These are phyloP conservation scores for Sternotherus odoratus DNA, from an alignment of 2,797 vertebrate species.

Conservation along the genomic window DNA sequence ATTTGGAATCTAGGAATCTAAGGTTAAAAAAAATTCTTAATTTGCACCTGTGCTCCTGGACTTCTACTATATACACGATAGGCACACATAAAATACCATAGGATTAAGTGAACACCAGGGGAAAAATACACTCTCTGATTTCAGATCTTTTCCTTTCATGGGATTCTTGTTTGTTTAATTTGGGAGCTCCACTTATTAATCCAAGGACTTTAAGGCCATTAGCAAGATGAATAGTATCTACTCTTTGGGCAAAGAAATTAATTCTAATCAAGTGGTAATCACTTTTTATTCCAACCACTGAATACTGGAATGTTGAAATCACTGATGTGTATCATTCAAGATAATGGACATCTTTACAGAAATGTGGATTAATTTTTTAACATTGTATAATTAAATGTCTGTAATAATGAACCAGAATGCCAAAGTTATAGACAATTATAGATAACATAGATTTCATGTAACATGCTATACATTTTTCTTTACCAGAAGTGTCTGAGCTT, in stretches of 20 bases:
- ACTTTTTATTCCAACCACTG: constrained; percentile 26
- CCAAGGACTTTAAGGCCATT: constrained; percentile 9
- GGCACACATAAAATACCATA: not conserved
- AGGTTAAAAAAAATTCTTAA: not conserved
- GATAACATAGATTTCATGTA: not conserved
- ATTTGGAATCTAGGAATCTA: not conserved
- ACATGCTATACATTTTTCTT: not conserved
- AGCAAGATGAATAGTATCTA: not conserved
- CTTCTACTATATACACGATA: not conserved
- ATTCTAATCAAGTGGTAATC: constrained; percentile 28
- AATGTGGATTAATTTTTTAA: not conserved
- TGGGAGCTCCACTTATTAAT: constrained; percentile 1
- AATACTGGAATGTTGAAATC: constrained; percentile 9
- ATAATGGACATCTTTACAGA: constrained; percentile 5
- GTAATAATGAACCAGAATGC: not conserved
- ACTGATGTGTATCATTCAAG: not conserved
- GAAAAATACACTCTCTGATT: not conserved
- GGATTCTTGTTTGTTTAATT: constrained; percentile 25
- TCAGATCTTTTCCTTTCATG: not conserved
- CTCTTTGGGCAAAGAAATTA: constrained; percentile 22
- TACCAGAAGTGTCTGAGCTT: not conserved
- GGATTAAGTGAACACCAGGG: not conserved
- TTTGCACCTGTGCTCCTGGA: not conserved
- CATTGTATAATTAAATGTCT: not conserved
- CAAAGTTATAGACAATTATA: not conserved